Conservation (phyloP, 1,140 invertebrate species). For the Drosophila rufa region DNA sequence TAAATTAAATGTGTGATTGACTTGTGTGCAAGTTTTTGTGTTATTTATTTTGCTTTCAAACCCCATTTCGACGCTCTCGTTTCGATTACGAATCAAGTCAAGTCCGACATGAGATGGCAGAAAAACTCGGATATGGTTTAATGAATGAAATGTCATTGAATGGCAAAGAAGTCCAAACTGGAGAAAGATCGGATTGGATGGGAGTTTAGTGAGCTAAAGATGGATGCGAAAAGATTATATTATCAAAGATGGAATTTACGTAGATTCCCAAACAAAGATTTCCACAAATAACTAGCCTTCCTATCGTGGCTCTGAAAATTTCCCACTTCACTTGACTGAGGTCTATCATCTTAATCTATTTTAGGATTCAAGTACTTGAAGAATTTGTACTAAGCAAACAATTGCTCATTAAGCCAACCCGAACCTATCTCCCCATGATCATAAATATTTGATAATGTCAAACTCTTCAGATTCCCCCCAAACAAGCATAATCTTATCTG, state of each 20-base stretch:
- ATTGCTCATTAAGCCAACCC: not conserved
- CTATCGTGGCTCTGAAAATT: not conserved
- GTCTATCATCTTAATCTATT: not conserved
- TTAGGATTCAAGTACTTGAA: not conserved
- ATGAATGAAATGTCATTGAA: constrained; percentile 50
- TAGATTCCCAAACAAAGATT: not conserved
- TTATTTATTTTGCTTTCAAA: constrained; percentile 33
- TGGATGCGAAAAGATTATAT: not conserved
- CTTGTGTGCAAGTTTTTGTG: constrained; percentile 21
- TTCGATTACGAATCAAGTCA: constrained; percentile 18
- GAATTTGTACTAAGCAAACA: not conserved
- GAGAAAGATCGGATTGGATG: not conserved
- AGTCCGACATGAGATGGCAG: constrained; percentile 30
- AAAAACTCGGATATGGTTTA: constrained; percentile 41
- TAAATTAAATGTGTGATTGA: constrained; percentile 53
- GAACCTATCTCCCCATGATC: constrained; percentile 1
- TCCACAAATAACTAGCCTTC: not conserved
- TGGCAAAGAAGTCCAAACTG: not conserved
- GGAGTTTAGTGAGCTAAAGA: not conserved
- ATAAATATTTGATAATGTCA: constrained; percentile 12
- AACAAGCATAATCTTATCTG: constrained; percentile 23
- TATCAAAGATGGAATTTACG: not conserved
- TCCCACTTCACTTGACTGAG: not conserved
- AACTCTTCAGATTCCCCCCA: not conserved
- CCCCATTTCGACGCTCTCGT: constrained; percentile 16